Percentiles rank a stretch among this genome's conserved stretches.
Evolutionary conservation across 2,797 vertebrate species (phyloP).

Genomic region (Aselliscus stoliczkanus): DNA sequence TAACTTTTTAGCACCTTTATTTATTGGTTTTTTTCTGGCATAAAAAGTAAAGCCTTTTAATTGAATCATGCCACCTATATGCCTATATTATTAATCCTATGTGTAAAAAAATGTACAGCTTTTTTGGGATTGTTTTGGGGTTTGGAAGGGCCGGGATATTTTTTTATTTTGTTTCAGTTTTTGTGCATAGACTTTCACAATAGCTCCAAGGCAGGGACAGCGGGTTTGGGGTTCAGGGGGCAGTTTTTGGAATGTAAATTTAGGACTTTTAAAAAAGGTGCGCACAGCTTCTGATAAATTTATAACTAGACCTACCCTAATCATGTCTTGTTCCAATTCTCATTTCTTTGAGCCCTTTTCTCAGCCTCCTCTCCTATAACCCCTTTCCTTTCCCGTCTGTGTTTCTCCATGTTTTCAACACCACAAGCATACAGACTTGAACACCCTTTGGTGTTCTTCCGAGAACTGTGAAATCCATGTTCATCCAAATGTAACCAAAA

Average conservation of each 20-base stretch:
- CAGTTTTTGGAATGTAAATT: constrained; percentile 89
- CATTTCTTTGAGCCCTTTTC: constrained; percentile 61
- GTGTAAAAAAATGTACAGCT: constrained; percentile 89
- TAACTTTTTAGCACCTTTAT: constrained; percentile 93
- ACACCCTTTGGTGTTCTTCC: constrained; percentile 71
- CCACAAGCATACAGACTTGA: constrained; percentile 72
- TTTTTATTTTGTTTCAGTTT: constrained; percentile 68
- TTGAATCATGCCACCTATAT: constrained; percentile 92
- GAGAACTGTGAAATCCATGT: constrained; percentile 78
- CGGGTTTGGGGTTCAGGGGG: constrained; percentile 73
- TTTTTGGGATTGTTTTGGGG: constrained; percentile 46
- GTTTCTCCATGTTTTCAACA: constrained; percentile 71
- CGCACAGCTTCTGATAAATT: constrained; percentile 95
- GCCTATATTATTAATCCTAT: constrained; percentile 91
- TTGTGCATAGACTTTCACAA: constrained; percentile 91
- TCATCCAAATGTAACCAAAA: constrained; percentile 74
- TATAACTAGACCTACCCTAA: constrained; percentile 83
- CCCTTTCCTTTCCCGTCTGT: constrained; percentile 53
- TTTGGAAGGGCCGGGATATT: constrained; percentile 40
- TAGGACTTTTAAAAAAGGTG: constrained; percentile 92
- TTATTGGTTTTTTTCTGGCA: constrained; percentile 87
- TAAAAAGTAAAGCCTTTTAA: constrained; percentile 87
- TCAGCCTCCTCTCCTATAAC: constrained; percentile 37
- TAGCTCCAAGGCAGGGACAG: constrained; percentile 86
- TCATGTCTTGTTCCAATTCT: constrained; percentile 76